Conservation (phyloP, 2,113 vertebrate genomes). For the Anas platyrhynchos region DNA sequence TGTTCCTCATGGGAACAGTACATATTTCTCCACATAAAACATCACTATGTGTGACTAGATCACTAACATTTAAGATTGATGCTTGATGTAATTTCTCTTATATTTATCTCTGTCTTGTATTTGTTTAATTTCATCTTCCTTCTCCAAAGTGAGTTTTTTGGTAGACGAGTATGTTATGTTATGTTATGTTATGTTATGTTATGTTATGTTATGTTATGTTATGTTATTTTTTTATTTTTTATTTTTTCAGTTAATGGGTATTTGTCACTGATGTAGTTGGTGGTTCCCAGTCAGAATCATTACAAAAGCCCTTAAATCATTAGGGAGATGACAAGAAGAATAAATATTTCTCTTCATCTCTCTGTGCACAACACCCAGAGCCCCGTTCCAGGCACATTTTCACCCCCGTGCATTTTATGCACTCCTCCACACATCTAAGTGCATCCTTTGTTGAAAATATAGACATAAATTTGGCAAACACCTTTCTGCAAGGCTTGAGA, state of each 20-base stretch:
- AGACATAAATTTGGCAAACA: neutral
- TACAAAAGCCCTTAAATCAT: fast-evolving
- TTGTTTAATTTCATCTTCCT: neutral
- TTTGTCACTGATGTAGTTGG: neutral
- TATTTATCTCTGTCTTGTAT: neutral
- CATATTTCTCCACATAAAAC: neutral
- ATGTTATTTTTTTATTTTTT: too few species aligned
- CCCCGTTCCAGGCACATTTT: neutral
- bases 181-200: too few species aligned
- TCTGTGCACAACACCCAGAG: neutral
- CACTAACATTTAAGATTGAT: fast-evolving
- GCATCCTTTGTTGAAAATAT: neutral
- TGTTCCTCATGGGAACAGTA: neutral
- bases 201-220: too few species aligned
- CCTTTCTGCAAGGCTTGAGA: neutral
- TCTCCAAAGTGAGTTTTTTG: neutral
- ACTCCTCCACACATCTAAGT: neutral
- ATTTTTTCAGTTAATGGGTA: neutral
- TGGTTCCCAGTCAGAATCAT: neutral
- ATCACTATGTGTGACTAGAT: neutral
- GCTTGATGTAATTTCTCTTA: neutral
- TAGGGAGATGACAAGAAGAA: neutral
- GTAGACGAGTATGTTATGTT: neutral
- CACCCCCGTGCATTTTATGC: neutral
- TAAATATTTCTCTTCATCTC: neutral